phyloP scores from a whole-genome alignment of 2,113 vertebrate genomes.

The Oncorhynchus masou region DNA sequence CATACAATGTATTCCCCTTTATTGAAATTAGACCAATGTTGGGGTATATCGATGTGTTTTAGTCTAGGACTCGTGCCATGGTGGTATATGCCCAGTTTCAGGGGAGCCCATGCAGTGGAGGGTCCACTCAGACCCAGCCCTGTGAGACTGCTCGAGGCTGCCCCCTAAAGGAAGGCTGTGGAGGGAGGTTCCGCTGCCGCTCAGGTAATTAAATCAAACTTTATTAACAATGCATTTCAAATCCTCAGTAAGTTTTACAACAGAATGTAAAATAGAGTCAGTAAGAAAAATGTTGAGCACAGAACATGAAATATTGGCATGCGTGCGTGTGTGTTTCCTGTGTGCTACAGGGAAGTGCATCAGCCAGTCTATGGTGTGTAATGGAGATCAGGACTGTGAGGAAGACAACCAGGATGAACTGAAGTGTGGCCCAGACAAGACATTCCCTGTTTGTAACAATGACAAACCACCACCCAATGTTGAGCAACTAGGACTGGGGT shows the following conservation, averaged over 20 bases:
- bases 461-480: constrained; percentile 75
- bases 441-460: constrained; percentile 57
- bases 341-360: constrained; percentile 79
- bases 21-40: not conserved
- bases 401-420: constrained; percentile 81
- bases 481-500: constrained; percentile 81
- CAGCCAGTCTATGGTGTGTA: constrained; percentile 80
- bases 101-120: constrained; percentile 77
- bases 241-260: not conserved
- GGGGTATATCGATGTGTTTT: not conserved
- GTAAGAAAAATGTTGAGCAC: not conserved
- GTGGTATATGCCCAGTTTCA: constrained; percentile 82
- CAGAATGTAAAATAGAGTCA: too few species aligned
- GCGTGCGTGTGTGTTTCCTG: not conserved
- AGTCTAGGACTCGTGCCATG: constrained; percentile 79
- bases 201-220: constrained; percentile 75
- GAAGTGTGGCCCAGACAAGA: constrained; percentile 26
- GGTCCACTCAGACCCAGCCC: constrained; percentile 63
- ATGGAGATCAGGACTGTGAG: constrained; percentile 88
- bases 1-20: not conserved
- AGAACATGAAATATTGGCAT: not conserved
- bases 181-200: constrained; percentile 83
- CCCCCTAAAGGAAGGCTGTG: constrained; percentile 83
- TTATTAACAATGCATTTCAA: not conserved
- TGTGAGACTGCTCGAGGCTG: constrained; percentile 81